Conservation (phyloP, 1,140 invertebrate genomes). For the Ylistrum balloti region DNA sequence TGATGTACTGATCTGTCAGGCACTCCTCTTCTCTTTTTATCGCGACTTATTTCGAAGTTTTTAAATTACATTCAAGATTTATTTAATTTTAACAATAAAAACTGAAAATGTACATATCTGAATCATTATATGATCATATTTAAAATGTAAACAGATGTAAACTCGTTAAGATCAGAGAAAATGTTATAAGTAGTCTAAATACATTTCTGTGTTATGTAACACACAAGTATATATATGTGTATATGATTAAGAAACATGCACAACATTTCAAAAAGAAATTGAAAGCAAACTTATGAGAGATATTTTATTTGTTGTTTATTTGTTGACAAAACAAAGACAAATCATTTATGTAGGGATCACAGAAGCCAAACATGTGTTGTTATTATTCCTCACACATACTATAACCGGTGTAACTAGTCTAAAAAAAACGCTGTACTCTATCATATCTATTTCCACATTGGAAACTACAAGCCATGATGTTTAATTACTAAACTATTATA, state of each 20-base stretch:
- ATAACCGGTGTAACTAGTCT: slow-evolving; percentile 1
- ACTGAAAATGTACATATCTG: no score
- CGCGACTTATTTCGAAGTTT: background rate
- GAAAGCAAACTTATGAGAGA: background rate
- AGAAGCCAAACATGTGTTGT: slow-evolving; percentile 21
- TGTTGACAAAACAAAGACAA: background rate
- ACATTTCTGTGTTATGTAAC: background rate
- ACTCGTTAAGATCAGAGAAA: no score
- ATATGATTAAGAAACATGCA: background rate
- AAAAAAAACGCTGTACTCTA: background rate
- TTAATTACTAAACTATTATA: background rate
- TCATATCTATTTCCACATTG: background rate
- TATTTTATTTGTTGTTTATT: background rate
- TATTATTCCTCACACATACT: slow-evolving; percentile 29
- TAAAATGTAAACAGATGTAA: no score
- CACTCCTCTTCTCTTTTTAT: background rate
- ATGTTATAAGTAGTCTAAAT: background rate
- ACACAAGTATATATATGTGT: no score
- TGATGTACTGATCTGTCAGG: background rate
- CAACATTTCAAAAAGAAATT: background rate
- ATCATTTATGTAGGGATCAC: background rate
- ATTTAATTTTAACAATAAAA: no score
- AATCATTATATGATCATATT: no score
- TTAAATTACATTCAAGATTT: background rate
- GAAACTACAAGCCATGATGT: slow-evolving; percentile 7